Evolutionary conservation across 2,888 invertebrate species (phyloP).

Genomic region (Dioctria linearis): DNA sequence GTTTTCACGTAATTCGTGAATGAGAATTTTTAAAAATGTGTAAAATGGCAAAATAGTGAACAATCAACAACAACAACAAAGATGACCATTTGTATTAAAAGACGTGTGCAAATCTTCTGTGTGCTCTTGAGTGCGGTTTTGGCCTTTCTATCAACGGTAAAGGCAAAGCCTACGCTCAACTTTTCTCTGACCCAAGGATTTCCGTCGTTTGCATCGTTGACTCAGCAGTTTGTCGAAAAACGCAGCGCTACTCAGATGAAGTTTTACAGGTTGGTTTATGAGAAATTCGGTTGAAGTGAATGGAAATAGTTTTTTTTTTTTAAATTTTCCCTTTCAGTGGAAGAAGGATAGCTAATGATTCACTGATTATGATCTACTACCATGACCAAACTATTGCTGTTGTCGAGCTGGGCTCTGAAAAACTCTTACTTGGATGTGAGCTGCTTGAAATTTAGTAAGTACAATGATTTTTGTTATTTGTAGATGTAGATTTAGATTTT

Average conservation of each 20-base stretch:
- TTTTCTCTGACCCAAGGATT: slow-evolving; percentile 68
- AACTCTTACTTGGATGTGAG: slow-evolving; percentile 83
- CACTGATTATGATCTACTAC: slow-evolving; percentile 82
- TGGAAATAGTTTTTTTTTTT: not conserved
- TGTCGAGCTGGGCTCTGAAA: slow-evolving; percentile 82
- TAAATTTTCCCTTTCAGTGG: slow-evolving; percentile 73
- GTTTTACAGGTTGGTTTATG: slow-evolving; percentile 68
- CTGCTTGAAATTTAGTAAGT: slow-evolving; percentile 92
- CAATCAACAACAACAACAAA: not conserved
- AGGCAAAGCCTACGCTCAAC: slow-evolving; percentile 69
- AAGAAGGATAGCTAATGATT: slow-evolving; percentile 77
- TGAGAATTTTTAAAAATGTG: not conserved
- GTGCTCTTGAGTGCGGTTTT: slow-evolving; percentile 65
- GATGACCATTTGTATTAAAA: slow-evolving; percentile 58
- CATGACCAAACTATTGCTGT: slow-evolving; percentile 88
- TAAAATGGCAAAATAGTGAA: slow-evolving; percentile 16
- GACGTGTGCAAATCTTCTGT: slow-evolving; percentile 64
- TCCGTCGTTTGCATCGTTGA: slow-evolving; percentile 68
- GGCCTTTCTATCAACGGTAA: slow-evolving; percentile 65
- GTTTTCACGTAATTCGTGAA: not conserved
- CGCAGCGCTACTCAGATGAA: slow-evolving; percentile 69
- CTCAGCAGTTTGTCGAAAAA: slow-evolving; percentile 70
- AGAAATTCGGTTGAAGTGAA: not conserved
- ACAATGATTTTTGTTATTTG: slow-evolving; percentile 36
- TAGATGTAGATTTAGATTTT: no score